Evolutionary conservation across 2,113 vertebrate genomes (phyloP), one percentile per base, ranked within the genome.

Genomic region (Gambusia affinis): DNA sequence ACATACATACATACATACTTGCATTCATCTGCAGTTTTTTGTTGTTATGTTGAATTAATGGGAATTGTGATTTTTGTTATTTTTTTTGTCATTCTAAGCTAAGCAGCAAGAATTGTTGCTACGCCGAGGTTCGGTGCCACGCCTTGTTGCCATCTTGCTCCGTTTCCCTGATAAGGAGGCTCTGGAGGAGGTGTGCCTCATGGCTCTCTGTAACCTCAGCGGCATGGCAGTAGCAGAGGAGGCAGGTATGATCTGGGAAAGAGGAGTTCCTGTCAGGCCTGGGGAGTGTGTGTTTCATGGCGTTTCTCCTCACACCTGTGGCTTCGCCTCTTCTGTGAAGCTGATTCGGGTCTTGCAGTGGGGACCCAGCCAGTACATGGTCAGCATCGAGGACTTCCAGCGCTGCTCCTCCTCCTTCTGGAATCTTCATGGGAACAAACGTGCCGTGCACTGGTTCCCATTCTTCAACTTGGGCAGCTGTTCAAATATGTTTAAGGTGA

Each of bases 191-290:
- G 94, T 90, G 63, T 94, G 94, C 76, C 91, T 97, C 0, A 54
- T 94, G 90, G 95, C 95, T 30, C 91, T 97, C 67, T 96, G 94
- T 71, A 96, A 95, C 69, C 92, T 97, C 63, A 94, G 95, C 24
- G 94, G 94, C 24, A 93, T 97, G 80, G 95, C 92, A 35, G 91
- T 95, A 88, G 76, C 90, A 3, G 94, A 94, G 33, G 91, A 91
- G 72, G 87, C 86, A 0, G 88, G 85, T 27, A 64, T 92, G 60
- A 63, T 85, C 12, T 94, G 94, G 94, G 89, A 93, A 75, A 77
- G 85, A 57, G 88, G 78, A 0, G 65, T 28, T 0, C 67, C 88
- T 0, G 79, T 88, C 47, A 76, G 86, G 10, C 83, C 85, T 0
- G 89, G 84, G 11, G 92, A 94, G 80, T 84, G 66, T 0, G 83